phyloP scores from a whole-genome alignment of 37 sponge, comb jelly and placozoan genomes.

The Hexactinellida sp. region DNA sequence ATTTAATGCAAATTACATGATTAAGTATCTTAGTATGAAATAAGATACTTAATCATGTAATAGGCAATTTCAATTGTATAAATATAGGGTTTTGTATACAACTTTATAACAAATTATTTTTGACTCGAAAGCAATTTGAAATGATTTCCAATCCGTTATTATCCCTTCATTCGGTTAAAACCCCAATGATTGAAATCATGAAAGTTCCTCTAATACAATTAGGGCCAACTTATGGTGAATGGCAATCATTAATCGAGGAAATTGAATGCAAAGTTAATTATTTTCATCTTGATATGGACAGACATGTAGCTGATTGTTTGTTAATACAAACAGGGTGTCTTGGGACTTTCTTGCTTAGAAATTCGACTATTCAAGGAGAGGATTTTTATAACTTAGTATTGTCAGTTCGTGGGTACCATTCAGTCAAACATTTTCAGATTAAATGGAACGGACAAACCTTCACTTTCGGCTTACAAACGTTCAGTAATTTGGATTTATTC shows the following conservation, averaged over 20 bases:
- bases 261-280: background rate
- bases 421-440: background rate
- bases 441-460: background rate
- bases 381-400: background rate
- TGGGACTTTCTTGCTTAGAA: background rate
- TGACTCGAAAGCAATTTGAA: too few relatives aligned
- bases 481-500: background rate
- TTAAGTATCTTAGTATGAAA: too few relatives aligned
- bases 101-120: too few relatives aligned
- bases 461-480: background rate
- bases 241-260: background rate
- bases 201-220: background rate
- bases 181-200: background rate
- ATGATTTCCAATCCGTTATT: background rate
- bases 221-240: background rate
- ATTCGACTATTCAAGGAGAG: background rate
- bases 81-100: too few relatives aligned
- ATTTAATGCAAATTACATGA: too few relatives aligned
- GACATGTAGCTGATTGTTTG: background rate
- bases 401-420: conserved; percentile 1
- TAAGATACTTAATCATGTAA: too few relatives aligned
- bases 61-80: too few relatives aligned
- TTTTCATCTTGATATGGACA: background rate
- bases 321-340: background rate
- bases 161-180: background rate